Percentiles rank a stretch among this genome's conserved stretches.
These are phyloP conservation scores for Umimayanthus chanpuru DNA, from an alignment of 92 coral and sea anemone species.

Conservation along the genomic window DNA sequence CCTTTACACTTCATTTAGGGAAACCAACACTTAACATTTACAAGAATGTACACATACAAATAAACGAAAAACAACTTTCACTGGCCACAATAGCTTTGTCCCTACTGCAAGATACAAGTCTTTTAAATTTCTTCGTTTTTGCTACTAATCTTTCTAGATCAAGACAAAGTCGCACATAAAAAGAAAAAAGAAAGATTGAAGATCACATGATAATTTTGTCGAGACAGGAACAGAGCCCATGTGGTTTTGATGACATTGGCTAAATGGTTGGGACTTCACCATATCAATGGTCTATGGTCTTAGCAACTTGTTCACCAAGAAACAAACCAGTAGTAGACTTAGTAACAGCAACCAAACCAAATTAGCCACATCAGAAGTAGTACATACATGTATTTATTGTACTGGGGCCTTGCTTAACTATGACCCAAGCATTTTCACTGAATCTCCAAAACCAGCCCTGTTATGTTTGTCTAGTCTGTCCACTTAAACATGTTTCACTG, in stretches of 20 bases:
- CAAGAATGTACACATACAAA: background rate
- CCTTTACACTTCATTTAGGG: background rate
- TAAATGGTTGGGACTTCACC: background rate
- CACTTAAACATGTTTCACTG: background rate
- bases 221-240: background rate
- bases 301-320: background rate
- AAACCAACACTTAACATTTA: conserved; percentile 1
- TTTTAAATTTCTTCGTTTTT: too few species aligned
- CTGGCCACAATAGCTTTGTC: background rate
- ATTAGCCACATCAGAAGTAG: background rate
- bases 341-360: background rate
- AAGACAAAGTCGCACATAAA: background rate
- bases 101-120: background rate
- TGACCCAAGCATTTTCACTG: background rate
- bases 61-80: background rate
- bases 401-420: background rate
- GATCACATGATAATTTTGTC: background rate
- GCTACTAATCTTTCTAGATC: background rate
- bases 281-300: background rate
- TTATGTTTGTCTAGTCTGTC: background rate
- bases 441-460: background rate
- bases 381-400: background rate
- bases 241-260: background rate
- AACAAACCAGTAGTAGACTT: background rate
- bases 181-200: background rate